phyloP scores from a whole-genome alignment of 1,140 invertebrate species.

The Harpegnathos saltator region DNA sequence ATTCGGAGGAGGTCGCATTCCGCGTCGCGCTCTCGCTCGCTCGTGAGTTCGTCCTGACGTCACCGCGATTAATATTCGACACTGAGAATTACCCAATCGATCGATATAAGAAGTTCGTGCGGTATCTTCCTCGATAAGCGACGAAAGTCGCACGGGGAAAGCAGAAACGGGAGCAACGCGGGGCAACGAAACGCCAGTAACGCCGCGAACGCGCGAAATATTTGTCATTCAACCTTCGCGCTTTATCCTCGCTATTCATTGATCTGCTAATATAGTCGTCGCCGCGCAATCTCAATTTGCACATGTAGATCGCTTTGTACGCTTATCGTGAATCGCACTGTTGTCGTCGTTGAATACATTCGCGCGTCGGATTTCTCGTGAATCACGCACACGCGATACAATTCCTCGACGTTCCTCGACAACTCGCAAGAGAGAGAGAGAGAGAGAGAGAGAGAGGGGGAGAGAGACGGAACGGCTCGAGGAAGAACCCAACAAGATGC shows the following conservation, averaged over 20 bases:
- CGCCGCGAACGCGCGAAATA: neutral
- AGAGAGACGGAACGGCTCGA: too few species aligned
- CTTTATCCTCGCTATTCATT: too few species aligned
- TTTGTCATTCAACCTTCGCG: neutral
- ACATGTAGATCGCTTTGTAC: neutral
- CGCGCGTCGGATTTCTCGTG: neutral
- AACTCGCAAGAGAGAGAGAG: neutral
- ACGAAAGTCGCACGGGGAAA: too few species aligned
- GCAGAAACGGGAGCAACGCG: too few species aligned
- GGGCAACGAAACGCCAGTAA: neutral
- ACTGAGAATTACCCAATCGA: neutral
- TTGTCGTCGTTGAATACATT: neutral
- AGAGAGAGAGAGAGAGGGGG: too few species aligned
- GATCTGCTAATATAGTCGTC: constrained; percentile 1
- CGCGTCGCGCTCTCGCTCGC: too few species aligned
- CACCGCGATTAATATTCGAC: neutral
- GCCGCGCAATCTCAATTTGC: neutral
- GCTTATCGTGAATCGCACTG: neutral
- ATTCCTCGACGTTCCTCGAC: neutral
- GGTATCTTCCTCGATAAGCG: too few species aligned
- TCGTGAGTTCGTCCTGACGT: constrained; percentile 6
- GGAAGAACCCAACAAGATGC: neutral
- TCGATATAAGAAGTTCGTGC: neutral
- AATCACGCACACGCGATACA: neutral
- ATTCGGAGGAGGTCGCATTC: neutral